These are phyloP conservation scores for Hippocampus kuda DNA, from an alignment of 2,797 vertebrate genomes.

Conservation along the genomic window DNA sequence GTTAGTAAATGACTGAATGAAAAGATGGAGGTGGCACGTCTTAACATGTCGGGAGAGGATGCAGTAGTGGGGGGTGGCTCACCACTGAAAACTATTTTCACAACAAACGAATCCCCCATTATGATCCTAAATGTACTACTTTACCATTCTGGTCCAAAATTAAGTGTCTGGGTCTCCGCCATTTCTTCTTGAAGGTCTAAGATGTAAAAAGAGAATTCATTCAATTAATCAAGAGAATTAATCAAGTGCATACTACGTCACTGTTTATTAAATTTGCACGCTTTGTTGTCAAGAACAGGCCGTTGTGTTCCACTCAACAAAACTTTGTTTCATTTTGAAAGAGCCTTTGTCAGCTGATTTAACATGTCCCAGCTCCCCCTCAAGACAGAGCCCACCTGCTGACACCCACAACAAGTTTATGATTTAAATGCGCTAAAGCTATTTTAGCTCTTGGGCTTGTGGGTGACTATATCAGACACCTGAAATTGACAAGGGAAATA, in stretches of 20 bases:
- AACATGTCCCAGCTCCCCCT: neutral
- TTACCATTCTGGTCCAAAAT: conserved; percentile 99
- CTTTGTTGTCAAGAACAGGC: neutral
- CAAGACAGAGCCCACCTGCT: neutral
- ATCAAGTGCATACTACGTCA: neutral
- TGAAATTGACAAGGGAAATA: conserved; percentile 48
- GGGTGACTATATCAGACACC: conserved; percentile 50
- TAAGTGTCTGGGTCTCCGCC: conserved; percentile 99
- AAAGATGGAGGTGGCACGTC: conserved; percentile 22
- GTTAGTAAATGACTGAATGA: conserved; percentile 18
- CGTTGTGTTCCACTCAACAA: neutral
- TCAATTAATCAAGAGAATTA: neutral
- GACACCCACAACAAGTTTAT: conserved; percentile 41
- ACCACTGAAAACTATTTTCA: conserved; percentile 26
- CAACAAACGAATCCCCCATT: conserved; percentile 16
- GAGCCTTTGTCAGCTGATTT: neutral
- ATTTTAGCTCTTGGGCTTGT: conserved; percentile 60
- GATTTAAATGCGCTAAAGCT: conserved; percentile 58
- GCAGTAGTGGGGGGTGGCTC: neutral
- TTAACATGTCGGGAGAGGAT: conserved; percentile 18
- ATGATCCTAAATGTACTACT: conserved; percentile 29
- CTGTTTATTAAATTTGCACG: no score
- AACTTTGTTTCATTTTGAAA: conserved; percentile 3
- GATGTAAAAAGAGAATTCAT: conserved; percentile 9
- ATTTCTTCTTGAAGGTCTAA: conserved; percentile 75